A percentile compares a stretch with the other conserved stretches of the same genome.
Evolutionary conservation across 2,113 vertebrate species (phyloP).

Genomic region (Larimichthys polyactis): DNA sequence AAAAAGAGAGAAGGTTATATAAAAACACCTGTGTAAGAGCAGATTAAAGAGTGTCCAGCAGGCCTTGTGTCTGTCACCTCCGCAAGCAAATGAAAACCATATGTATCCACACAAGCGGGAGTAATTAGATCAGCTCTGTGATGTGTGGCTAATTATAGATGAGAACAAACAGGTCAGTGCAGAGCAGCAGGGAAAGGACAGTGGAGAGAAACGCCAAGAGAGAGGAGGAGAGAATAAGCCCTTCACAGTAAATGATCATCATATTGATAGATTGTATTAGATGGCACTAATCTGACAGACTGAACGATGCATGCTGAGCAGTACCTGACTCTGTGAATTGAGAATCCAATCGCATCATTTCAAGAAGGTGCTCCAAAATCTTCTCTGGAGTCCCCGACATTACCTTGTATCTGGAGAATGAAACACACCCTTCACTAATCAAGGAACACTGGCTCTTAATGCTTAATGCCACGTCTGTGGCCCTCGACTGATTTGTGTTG

Average conservation of each 20-base stretch:
- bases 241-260: constrained; percentile 39
- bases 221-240: constrained; percentile 35
- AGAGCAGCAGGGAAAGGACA: constrained; percentile 47
- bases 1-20: constrained; percentile 1
- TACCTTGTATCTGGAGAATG: constrained; percentile 92
- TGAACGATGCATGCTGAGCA: constrained; percentile 18
- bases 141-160: constrained; percentile 69
- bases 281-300: constrained; percentile 20
- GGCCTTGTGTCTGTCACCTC: constrained; percentile 53
- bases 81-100: constrained; percentile 62
- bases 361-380: constrained; percentile 98
- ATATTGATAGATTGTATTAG: constrained; percentile 27
- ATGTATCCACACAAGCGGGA: constrained; percentile 52
- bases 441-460: constrained; percentile 63
- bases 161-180: constrained; percentile 68
- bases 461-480: constrained; percentile 45
- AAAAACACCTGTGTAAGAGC: constrained; percentile 42
- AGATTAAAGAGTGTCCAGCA: constrained; percentile 46
- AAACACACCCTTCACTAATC: constrained; percentile 73
- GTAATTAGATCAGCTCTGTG: constrained; percentile 73
- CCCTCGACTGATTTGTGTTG: constrained; percentile 60
- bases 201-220: constrained; percentile 19
- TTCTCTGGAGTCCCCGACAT: constrained; percentile 99
- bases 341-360: constrained; percentile 95
- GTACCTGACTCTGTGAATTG: constrained; percentile 90